A percentile compares a stretch with the other conserved stretches of the same genome.
Evolutionary conservation across 2,797 vertebrate genomes (phyloP).

Genomic region (Diplodus puntazzo): DNA sequence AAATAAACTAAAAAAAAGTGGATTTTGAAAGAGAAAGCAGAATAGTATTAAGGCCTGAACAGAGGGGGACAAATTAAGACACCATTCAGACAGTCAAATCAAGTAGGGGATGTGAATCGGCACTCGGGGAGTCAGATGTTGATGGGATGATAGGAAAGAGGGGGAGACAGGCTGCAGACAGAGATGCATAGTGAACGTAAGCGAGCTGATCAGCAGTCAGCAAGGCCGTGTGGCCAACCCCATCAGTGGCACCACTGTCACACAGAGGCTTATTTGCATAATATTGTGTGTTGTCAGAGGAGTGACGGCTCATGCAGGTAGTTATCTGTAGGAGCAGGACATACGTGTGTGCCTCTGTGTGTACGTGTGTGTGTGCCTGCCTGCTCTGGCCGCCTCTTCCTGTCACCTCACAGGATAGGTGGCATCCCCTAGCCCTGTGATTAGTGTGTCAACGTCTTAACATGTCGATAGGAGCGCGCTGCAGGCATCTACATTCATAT

Average conservation of each 20-base stretch:
- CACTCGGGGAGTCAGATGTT: conserved; percentile 28
- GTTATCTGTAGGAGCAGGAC: conserved; percentile 76
- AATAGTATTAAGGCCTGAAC: not conserved
- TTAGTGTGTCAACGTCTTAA: conserved; percentile 88
- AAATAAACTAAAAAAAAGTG: not conserved
- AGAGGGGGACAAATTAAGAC: conserved; percentile 24
- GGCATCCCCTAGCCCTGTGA: conserved; percentile 84
- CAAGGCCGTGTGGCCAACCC: conserved; percentile 38
- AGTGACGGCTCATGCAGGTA: conserved; percentile 78
- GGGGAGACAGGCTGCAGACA: conserved; percentile 35
- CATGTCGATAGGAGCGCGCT: conserved; percentile 75
- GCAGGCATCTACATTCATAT: conserved; percentile 84
- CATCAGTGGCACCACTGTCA: conserved; percentile 64
- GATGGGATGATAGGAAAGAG: not conserved
- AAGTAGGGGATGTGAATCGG: conserved; percentile 23
- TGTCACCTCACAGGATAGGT: conserved; percentile 82
- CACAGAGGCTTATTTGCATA: conserved; percentile 82
- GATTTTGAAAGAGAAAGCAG: conserved; percentile 7
- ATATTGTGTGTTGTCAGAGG: conserved; percentile 85
- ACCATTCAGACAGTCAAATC: conserved; percentile 31
- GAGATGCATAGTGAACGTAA: conserved; percentile 46
- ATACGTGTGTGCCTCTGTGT: conserved; percentile 35
- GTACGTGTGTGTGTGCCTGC: conserved; percentile 37
- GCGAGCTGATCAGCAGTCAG: conserved; percentile 69
- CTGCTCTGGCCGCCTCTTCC: conserved; percentile 62